Base-by-base conservation (phyloP, 2,888 invertebrate species). In the Penaeus monodon region DNA sequence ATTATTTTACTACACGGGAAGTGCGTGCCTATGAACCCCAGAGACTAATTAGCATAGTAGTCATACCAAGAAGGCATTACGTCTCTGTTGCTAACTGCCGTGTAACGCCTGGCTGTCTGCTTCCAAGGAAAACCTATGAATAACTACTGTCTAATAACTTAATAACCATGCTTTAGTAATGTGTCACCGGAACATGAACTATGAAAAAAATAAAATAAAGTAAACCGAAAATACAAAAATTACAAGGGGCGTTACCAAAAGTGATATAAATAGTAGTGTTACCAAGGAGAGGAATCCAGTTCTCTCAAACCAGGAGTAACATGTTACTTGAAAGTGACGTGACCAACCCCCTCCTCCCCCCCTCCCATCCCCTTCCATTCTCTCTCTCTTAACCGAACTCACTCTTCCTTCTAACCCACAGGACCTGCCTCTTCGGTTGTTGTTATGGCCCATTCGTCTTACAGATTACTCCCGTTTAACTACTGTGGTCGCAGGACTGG, bases 391-490 rank as follows among this genome's bases (percentile, higher is more conserved):
- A 29, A 29, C 33, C 70, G 33, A 29, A 29, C 33, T 24, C 70
- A 70, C 70, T 33, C 70, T 70, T 70, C 70, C 70, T 70, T 33
- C 22, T 70, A 27, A 29, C 33, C 70, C 33, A 70, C 70, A 70
- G 27, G 14, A 70, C 70, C 70, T 70, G 14, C 70, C 70, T 29
- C 70, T 70, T n/a, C n/a, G 70, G 70, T 33, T 70, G 70, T 0
- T 70, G n/a, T 33, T 33, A 29, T 70, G 70, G 70, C 70, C 70
- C 33, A 29, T 70, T 70, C 70, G n/a, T 70, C 33, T 70, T 70
- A 70, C 33, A 29, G n/a, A 70, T 33, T 29, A 70, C 33, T 70
- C 33, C 70, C 57, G 57, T 57, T 57, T 57, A 57, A 57, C 57
- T 57, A 57, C 57, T 57, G 57, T 20, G 57, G 57, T 57, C 57